Base-by-base conservation (phyloP, 2,113 vertebrate species). In the Triplophysa siluroides region DNA sequence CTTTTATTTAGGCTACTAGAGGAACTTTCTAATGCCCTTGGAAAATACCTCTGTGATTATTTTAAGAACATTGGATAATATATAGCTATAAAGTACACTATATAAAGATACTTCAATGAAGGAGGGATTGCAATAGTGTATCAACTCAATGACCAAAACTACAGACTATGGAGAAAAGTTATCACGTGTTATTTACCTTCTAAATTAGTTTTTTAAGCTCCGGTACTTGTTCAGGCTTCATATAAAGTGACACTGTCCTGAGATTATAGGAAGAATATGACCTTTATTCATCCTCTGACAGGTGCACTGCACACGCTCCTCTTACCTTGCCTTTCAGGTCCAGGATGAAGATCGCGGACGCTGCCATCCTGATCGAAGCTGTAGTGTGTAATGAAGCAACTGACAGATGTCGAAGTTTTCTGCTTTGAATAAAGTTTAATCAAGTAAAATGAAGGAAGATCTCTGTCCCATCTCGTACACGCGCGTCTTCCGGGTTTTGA, bases 301-400 rank as follows among this genome's bases (percentile, higher is more conserved):
- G 83, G 83, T 85, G 83, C 76, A 84, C 45, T 85, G 83, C 70
- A 84, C 45, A 33, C 47, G 66, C 60, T 62, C 54, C 52, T 68
- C 68, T 93, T 89, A 94, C 93, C 93, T 94, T 94, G 56, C 93
- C 93, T 81, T 94, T 94, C 79, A 94, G 83, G 87, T 94, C 93
- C 26, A 94, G 88, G 70, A 94, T 91, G 76, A 94, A 94, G 67
- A 94, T 87, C 62, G 93, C 93, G 26, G 93, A 94, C 50, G 92
- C 92, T 21, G 93, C 93, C 93, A 94, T 94, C 19, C 78, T 86
- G 73, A 10, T 50, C 69, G 21, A 52, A 65, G 61, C 18, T 26
- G 8, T 54, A 41, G 45, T 13, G 0, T 6, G 43, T 47, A 10
- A 50, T 18, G 47, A 41, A 38, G 18, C 0, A 19, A 47, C 45